phyloP scores from a whole-genome alignment of 2,113 vertebrate species.

The Pseudorectes ferrugineus region DNA sequence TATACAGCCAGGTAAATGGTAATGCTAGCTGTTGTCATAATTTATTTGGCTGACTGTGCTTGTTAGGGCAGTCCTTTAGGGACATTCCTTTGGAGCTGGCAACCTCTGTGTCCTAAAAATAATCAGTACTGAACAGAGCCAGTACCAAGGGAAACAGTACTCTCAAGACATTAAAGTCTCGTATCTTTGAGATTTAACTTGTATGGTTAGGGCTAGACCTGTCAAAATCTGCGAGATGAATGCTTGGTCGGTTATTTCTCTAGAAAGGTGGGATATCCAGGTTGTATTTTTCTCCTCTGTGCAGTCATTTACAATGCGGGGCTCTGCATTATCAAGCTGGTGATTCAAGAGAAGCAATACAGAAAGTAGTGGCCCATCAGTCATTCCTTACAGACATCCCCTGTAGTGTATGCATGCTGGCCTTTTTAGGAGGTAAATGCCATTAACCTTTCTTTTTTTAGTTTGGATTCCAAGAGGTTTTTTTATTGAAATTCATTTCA shows the following conservation, averaged over 20 bases:
- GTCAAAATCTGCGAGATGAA: neutral
- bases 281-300: neutral
- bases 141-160: neutral
- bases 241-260: neutral
- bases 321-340: neutral
- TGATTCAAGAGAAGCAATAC: neutral
- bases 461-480: neutral
- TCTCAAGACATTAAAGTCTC: neutral
- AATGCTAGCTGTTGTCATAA: neutral
- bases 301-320: neutral
- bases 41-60: neutral
- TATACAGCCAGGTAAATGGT: neutral
- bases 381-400: conserved; percentile 13
- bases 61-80: conserved; percentile 11
- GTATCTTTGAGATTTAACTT: neutral
- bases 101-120: neutral
- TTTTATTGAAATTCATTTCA: conserved; percentile 41
- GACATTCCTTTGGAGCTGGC: neutral
- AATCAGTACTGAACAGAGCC: neutral
- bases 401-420: neutral
- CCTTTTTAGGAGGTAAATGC: conserved; percentile 6
- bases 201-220: neutral
- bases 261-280: neutral
- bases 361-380: conserved; percentile 11
- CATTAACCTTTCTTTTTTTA: conserved; percentile 27